Base-by-base conservation (phyloP, 2,797 vertebrate genomes). In the Sebastes kiyomatsui region DNA sequence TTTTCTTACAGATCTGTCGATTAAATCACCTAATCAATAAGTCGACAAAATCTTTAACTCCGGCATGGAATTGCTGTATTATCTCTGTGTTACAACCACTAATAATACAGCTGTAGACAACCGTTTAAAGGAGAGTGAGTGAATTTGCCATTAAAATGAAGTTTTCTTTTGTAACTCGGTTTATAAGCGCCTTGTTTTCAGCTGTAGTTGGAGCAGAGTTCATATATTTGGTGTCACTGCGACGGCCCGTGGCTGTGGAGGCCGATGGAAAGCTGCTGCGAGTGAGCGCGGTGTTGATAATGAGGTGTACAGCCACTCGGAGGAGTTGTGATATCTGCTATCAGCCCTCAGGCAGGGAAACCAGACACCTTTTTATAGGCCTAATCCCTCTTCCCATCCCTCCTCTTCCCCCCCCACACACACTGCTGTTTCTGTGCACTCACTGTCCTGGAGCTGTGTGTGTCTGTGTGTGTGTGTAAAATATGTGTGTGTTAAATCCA, bases 241-340 rank as follows among this genome's bases (percentile, higher is more conserved):
- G 55, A 28, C 1, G 54, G 82, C 89, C 76, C 1, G 1, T 68
- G 74, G 88, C 85, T 65, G 14, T 61, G 56, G 72, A 62, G 79
- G 49, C 80, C 52, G 22, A 79, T 70, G 64, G 83, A 76, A 76
- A 62, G 88, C 83, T 77, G 86, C 13, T 79, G 86, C 13, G 74
- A 83, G 84, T 67, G 67, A 87, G 80, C 16, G 6, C 10, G 38
- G 67, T 67, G 87, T 79, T 90, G 89, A 89, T 92, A 92, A 91
- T 93, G 89, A 91, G 80, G 81, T 81, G 91, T 60, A 72, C 84
- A 67, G 75, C 87, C 86, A 85, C 89, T 90, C 79, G 4, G 72
- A 90, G 88, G 85, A 90, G 82, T 81, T 88, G 90, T 83, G 88
- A 90, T 94, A 91, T 93, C 92, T 89, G 73, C 85, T 87, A 80